A percentile compares a stretch with the other conserved stretches of the same genome.
These are phyloP conservation scores for Falco punctatus DNA, from an alignment of 2,113 vertebrate genomes.

Conservation along the genomic window DNA sequence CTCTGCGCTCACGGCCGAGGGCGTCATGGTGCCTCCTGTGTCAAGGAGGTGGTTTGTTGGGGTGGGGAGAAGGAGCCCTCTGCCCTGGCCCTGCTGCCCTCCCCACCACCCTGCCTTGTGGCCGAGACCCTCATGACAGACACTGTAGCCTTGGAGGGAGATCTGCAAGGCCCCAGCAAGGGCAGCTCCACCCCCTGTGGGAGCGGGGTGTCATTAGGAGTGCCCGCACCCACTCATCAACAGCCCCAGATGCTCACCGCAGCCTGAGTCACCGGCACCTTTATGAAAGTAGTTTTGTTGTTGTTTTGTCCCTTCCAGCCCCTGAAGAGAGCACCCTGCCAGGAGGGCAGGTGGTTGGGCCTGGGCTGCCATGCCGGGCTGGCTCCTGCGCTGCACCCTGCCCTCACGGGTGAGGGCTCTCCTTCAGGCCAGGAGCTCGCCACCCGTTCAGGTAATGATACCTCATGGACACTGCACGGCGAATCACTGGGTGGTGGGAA, in stretches of 20 bases:
- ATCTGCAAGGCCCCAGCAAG: background rate
- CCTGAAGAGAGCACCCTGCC: background rate
- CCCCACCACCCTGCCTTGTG: background rate
- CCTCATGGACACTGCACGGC: background rate
- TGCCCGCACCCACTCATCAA: slow-evolving; percentile 15
- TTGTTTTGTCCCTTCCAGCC: slow-evolving; percentile 37
- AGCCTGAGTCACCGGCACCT: slow-evolving; percentile 60
- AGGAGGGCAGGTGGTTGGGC: background rate
- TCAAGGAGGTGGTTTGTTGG: background rate
- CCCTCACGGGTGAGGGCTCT: background rate
- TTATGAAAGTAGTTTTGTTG: slow-evolving; percentile 73
- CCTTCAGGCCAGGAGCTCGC: background rate
- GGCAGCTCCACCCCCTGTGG: slow-evolving; percentile 41
- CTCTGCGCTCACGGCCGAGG: accelerated
- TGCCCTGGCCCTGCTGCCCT: background rate
- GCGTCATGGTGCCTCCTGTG: accelerated
- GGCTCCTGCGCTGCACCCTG: background rate
- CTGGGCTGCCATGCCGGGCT: background rate
- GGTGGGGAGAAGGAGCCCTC: background rate
- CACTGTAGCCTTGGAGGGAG: background rate
- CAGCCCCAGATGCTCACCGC: background rate
- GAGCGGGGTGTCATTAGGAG: slow-evolving; percentile 64
- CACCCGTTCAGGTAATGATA: background rate
- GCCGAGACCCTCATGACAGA: slow-evolving; percentile 48
- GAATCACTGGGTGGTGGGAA: background rate